Percentiles rank a stretch among this genome's conserved stretches.
These are phyloP conservation scores for Zosterops lateralis DNA, from an alignment of 2,113 vertebrate species.

Conservation along the genomic window DNA sequence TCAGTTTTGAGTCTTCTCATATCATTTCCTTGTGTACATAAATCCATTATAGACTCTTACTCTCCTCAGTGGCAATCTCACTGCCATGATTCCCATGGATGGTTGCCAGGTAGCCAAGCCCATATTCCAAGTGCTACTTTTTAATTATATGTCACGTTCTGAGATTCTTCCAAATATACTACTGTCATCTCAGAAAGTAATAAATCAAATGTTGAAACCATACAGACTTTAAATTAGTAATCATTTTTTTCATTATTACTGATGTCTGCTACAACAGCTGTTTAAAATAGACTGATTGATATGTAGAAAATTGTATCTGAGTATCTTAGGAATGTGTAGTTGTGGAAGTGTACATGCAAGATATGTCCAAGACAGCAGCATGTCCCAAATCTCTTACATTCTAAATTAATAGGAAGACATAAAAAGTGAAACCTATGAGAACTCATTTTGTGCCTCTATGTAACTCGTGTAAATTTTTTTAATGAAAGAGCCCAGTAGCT, in stretches of 20 bases:
- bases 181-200: neutral
- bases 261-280: neutral
- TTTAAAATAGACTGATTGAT: neutral
- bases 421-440: neutral
- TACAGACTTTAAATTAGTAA: neutral
- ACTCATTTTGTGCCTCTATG: neutral
- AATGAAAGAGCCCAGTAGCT: neutral
- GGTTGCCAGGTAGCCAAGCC: neutral
- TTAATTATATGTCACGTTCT: neutral
- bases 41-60: neutral
- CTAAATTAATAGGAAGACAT: neutral
- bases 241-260: neutral
- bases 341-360: neutral
- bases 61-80: neutral
- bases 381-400: neutral
- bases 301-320: neutral
- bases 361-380: neutral
- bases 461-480: neutral
- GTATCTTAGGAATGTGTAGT: neutral
- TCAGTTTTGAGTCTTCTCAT: neutral
- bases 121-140: neutral
- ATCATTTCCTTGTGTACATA: neutral
- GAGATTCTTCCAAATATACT: neutral
- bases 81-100: neutral
- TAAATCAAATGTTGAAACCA: neutral